A percentile compares a stretch with the other conserved stretches of the same genome.
These are phyloP conservation scores for Clytia hemisphaerica DNA, from an alignment of 30 jellyfish, hydroid and myxozoan species.

Conservation along the genomic window DNA sequence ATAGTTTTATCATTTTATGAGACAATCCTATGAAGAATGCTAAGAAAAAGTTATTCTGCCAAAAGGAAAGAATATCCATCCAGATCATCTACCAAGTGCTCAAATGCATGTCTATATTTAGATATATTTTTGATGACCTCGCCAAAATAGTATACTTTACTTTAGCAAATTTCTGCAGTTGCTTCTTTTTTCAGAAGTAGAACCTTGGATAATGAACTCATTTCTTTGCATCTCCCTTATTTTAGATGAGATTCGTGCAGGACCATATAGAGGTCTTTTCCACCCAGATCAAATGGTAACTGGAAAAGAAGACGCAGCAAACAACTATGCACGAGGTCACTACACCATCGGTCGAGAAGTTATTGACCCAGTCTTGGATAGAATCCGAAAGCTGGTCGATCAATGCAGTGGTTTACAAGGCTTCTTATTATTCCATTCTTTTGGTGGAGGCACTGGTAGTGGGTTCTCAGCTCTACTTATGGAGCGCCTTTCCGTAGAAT, in stretches of 20 bases:
- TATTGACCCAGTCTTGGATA: conserved; percentile 6
- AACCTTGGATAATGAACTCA: too few species aligned
- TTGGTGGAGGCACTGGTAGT: conserved; percentile 42
- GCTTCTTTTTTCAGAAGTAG: too few species aligned
- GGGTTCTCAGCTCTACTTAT: conserved; percentile 40
- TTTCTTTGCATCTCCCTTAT: too few species aligned
- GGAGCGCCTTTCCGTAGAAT: conserved; percentile 36
- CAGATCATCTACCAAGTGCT: too few species aligned
- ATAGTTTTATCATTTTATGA: too few species aligned
- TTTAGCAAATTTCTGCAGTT: too few species aligned
- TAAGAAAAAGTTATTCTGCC: too few species aligned
- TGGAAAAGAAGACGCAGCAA: conserved; percentile 41
- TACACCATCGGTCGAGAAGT: conserved; percentile 20
- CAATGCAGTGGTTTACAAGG: conserved; percentile 35
- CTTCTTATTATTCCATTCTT: conserved; percentile 17
- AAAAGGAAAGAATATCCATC: too few species aligned
- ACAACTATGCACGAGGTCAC: conserved; percentile 34
- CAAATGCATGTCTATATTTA: too few species aligned
- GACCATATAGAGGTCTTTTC: conserved; percentile 15
- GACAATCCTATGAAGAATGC: too few species aligned
- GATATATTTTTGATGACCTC: too few species aligned
- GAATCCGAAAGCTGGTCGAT: conserved; percentile 3
- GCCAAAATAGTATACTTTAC: too few species aligned
- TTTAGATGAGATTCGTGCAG: conserved; percentile 37
- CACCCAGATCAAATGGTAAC: conserved; percentile 37